Conservation (phyloP, 2,797 vertebrate species). For the Orestias chungarensis region DNA sequence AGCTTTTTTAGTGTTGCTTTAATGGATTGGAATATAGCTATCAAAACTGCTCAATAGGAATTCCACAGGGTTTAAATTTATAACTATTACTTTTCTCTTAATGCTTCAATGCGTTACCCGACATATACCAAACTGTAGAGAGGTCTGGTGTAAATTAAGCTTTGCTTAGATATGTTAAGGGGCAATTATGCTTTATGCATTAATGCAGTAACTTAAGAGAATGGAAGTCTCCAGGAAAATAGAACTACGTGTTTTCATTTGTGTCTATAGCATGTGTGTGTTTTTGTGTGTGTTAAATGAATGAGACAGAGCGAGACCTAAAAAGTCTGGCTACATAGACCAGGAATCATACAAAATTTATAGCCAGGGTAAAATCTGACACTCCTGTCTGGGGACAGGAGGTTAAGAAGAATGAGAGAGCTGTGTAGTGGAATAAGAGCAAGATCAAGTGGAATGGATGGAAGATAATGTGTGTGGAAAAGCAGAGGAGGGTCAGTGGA, state of each 20-base stretch:
- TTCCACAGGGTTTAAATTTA: too few species aligned
- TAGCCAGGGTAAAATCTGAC: conserved; percentile 59
- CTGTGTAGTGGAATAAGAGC: conserved; percentile 17
- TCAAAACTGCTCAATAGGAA: too few species aligned
- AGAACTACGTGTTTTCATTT: background rate
- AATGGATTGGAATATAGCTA: too few species aligned
- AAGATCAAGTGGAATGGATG: conserved; percentile 41
- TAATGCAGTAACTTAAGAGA: too few species aligned
- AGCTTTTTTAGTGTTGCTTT: too few species aligned
- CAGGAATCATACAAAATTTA: conserved; percentile 68
- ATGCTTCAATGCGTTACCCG: too few species aligned
- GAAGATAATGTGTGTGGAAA: conserved; percentile 41
- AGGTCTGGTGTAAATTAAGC: too few species aligned
- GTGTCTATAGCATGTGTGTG: background rate
- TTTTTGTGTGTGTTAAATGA: background rate
- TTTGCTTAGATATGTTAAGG: too few species aligned
- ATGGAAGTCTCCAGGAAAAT: too few species aligned
- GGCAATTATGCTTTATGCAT: too few species aligned
- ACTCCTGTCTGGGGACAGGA: conserved; percentile 51
- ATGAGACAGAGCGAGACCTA: conserved; percentile 1
- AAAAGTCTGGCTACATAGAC: conserved; percentile 49
- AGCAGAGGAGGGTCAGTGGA: conserved; percentile 13
- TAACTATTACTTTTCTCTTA: too few species aligned
- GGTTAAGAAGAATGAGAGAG: conserved; percentile 52
- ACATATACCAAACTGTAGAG: too few species aligned